These are phyloP conservation scores for Diglossa cyanea DNA, from an alignment of 2,797 vertebrate species.

Conservation along the genomic window DNA sequence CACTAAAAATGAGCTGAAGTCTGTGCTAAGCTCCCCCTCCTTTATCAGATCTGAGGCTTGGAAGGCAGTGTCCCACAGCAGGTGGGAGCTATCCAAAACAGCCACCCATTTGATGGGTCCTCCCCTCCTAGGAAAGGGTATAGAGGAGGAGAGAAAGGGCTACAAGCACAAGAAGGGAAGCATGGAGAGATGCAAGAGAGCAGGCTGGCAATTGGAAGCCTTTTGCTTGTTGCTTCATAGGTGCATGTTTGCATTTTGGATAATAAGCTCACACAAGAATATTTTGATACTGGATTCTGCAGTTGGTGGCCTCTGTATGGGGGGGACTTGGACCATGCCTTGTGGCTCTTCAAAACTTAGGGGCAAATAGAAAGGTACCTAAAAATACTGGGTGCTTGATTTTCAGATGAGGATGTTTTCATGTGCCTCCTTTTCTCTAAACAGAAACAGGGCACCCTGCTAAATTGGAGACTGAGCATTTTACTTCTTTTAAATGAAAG, in stretches of 20 bases:
- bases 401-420: background rate
- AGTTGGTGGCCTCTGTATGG: background rate
- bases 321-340: fast-evolving
- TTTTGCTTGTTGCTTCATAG: background rate
- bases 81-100: background rate
- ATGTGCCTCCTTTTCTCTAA: background rate
- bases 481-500: background rate
- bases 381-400: background rate
- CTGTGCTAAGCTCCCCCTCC: background rate
- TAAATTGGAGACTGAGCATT: background rate
- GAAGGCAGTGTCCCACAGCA: background rate
- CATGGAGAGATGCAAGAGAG: background rate
- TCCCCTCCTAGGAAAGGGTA: background rate
- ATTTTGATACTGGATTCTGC: background rate
- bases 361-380: background rate
- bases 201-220: background rate
- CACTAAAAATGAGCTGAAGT: background rate
- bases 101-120: background rate
- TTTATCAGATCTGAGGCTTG: background rate
- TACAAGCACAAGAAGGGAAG: background rate
- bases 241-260: background rate
- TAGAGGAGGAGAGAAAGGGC: background rate
- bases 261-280: background rate
- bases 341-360: background rate
- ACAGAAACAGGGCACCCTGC: background rate